Percentiles rank a stretch among this genome's conserved stretches.
Conservation (phyloP, 2,113 vertebrate genomes). For the Seriola rivoliana region DNA sequence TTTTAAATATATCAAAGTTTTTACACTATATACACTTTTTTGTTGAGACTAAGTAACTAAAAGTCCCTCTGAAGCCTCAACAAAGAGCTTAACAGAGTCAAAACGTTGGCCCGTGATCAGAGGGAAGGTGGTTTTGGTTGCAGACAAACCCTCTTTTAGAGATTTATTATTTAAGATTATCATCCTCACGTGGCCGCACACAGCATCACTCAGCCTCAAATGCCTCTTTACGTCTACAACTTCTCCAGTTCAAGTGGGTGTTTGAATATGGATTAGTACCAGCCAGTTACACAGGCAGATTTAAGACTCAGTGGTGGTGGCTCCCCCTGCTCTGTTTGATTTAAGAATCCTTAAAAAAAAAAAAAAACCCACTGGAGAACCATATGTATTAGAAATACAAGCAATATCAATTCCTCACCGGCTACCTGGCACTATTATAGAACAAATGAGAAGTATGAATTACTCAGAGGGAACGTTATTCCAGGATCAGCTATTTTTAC, state of each 20-base stretch:
- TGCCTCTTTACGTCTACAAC: background rate
- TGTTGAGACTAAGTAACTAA: too few relatives aligned
- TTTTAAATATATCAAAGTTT: background rate
- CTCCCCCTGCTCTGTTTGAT: constrained; percentile 9
- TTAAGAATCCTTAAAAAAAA: constrained; percentile 5
- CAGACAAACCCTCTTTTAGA: constrained; percentile 1
- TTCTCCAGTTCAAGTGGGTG: background rate
- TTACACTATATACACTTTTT: background rate
- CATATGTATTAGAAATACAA: background rate
- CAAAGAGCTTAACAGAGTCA: background rate
- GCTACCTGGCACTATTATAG: background rate
- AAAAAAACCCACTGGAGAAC: constrained; percentile 3
- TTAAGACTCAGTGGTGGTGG: constrained; percentile 7
- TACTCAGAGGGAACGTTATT: background rate
- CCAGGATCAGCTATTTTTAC: background rate
- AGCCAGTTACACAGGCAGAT: constrained; percentile 25
- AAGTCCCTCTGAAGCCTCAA: background rate
- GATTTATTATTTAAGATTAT: constrained; percentile 25
- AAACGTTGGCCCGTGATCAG: background rate
- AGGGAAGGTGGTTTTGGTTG: constrained; percentile 1
- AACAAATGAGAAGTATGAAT: constrained; percentile 17
- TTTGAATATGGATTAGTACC: constrained; percentile 30
- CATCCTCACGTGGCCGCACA: background rate
- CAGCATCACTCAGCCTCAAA: background rate
- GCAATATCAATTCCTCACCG: background rate